Base-by-base conservation (phyloP, 2,888 invertebrate genomes). In the Neuroscelio doddi region DNA sequence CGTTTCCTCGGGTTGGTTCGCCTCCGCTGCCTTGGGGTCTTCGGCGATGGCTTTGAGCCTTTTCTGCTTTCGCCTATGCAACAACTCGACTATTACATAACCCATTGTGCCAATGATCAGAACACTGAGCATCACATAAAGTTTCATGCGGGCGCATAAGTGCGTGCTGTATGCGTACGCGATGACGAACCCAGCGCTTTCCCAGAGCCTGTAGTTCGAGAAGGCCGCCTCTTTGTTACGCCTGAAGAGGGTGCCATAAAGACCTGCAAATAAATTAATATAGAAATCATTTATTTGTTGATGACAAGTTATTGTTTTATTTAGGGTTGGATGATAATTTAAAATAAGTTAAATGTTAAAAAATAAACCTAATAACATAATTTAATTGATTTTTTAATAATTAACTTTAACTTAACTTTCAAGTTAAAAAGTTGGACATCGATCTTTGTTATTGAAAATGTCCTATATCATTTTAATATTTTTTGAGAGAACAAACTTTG, bases 141-240 rank as follows among this genome's bases (percentile, higher is more conserved):
- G 89, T 87, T 96, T 96, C 90, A 92, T 92, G 63, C 91, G 87
- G 51, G 94, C 93, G 85, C 95, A 95, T 17, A 95, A 87, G 75
- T 93, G 93, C 17, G 93, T 94, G 73, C 94, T 94, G 86, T 94
- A 95, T 0, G 94, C 94, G 80, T 95, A 96, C 7, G 95, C 94
- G 41, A 95, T 91, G 24, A 95, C 95, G 84, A 95, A 96, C 1
- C 96, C 96, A 1, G 92, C 90, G 49, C 93, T 93, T 85, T 96
- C 95, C 95, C 95, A 95, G 3, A 95, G 88, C 21, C 95, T 89
- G 85, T 91, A 95, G 86, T 95, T 95, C 53, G 95, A 94, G 88
- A 95, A 96, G 0, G 95, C 95, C 0, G 95, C 95, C 83, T 95
- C 95, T 80, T 95, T 95, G 87, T 95, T 94, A 58, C 93, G 91